Conservation (phyloP, 2,888 invertebrate genomes). For the Phoenoteleia sp. region DNA sequence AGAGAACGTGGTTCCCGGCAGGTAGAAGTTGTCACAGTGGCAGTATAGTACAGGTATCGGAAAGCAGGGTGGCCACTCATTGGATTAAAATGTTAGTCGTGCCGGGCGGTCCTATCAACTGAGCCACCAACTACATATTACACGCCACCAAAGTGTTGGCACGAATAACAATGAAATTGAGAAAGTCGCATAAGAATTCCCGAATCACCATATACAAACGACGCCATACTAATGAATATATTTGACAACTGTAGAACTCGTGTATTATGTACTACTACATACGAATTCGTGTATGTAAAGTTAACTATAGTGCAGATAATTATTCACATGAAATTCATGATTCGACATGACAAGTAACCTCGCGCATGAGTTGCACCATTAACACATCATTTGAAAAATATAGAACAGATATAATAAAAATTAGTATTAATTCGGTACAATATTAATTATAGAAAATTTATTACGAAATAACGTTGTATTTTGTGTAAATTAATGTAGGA, state of each 20-base stretch:
- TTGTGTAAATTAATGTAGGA: no score
- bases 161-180: constrained; percentile 67
- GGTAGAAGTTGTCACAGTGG: constrained; percentile 73
- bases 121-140: constrained; percentile 74
- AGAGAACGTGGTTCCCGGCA: constrained; percentile 67
- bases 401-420: no score
- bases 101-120: constrained; percentile 84
- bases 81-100: constrained; percentile 85
- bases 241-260: constrained; percentile 50
- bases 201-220: constrained; percentile 17
- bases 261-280: constrained; percentile 22
- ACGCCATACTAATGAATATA: constrained; percentile 53
- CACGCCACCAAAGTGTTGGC: constrained; percentile 65
- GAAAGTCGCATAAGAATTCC: constrained; percentile 54
- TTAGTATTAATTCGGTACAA: no score
- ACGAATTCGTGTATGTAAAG: constrained; percentile 39
- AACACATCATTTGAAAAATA: constrained; percentile 14
- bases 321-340: constrained; percentile 40
- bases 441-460: no score
- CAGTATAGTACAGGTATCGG: constrained; percentile 70
- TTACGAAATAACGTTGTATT: no score
- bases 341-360: constrained; percentile 17
- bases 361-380: constrained; percentile 1
- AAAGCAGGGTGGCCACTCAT: constrained; percentile 78
- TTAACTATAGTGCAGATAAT: constrained; percentile 23